phyloP scores from a whole-genome alignment of 1,140 invertebrate genomes.

The Trissolcus basalis region DNA sequence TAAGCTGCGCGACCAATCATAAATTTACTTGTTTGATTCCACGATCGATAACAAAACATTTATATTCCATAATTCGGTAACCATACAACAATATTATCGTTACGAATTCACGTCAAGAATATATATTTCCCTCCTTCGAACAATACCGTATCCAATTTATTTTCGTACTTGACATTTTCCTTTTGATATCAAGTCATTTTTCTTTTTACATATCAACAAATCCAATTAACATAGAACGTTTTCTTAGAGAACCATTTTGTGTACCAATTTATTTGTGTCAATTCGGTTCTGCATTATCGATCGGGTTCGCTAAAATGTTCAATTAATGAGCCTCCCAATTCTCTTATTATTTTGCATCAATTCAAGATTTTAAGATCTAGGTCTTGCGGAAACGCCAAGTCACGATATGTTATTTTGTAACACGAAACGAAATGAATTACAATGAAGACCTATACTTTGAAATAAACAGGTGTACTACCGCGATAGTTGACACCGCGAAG shows the following conservation, averaged over 20 bases:
- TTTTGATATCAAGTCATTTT: background rate
- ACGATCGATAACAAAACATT: conserved; percentile 26
- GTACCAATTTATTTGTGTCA: background rate
- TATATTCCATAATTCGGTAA: conserved; percentile 31
- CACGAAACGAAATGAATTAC: conserved; percentile 25
- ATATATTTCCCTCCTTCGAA: background rate
- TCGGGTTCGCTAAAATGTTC: conserved; percentile 17
- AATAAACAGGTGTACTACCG: conserved; percentile 27
- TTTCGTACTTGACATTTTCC: background rate
- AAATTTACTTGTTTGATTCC: conserved; percentile 28
- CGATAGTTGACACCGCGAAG: conserved; percentile 15
- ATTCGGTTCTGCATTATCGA: conserved; percentile 17
- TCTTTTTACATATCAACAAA: background rate
- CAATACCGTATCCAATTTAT: background rate
- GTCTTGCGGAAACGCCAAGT: conserved; percentile 42
- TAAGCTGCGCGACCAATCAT: conserved; percentile 32
- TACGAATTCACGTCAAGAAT: conserved; percentile 8
- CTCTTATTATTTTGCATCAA: conserved; percentile 23
- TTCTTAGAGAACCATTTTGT: background rate
- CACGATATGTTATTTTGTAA: conserved; percentile 42
- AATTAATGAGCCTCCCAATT: conserved; percentile 20
- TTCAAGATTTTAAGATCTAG: conserved; percentile 32
- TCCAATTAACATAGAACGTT: background rate
- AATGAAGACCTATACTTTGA: conserved; percentile 27
- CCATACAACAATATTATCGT: conserved; percentile 21